Evolutionary conservation across 2,113 vertebrate genomes (phyloP).

Genomic region (Mungos mungo): DNA sequence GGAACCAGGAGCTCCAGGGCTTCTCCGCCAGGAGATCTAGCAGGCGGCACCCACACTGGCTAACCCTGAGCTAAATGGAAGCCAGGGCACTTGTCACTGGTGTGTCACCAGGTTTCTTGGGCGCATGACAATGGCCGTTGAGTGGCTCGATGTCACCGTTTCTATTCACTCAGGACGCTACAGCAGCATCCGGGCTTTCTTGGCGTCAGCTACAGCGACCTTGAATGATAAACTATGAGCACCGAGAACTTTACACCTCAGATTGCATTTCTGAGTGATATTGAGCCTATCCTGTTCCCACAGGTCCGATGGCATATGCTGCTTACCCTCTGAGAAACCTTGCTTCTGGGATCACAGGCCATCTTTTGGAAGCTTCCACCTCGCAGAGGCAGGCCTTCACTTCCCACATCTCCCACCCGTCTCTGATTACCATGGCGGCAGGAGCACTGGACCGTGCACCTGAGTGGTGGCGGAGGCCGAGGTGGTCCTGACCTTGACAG

Average conservation of each 20-base stretch:
- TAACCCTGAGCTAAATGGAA: background rate
- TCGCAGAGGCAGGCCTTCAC: background rate
- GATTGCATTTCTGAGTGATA: fast-evolving
- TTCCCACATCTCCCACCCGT: fast-evolving
- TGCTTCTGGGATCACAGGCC: background rate
- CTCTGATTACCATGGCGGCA: background rate
- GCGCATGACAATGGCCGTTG: background rate
- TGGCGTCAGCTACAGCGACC: background rate
- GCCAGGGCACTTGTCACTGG: too few species aligned
- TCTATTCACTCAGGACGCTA: background rate
- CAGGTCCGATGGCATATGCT: fast-evolving
- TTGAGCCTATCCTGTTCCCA: fast-evolving
- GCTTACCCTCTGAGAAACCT: background rate
- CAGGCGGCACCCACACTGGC: background rate
- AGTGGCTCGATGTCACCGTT: background rate
- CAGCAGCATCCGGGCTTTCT: background rate
- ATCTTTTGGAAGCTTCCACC: background rate
- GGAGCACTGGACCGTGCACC: background rate
- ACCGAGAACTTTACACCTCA: background rate
- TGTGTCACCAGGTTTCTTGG: fast-evolving
- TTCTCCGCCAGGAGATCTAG: too few species aligned
- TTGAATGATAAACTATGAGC: background rate
- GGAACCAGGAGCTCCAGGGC: background rate
- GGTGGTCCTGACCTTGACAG: background rate
- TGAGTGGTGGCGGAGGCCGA: fast-evolving